Percentiles rank a stretch among this genome's conserved stretches.
phyloP scores from a whole-genome alignment of 2,113 vertebrate genomes.

The Microtus pennsylvanicus region DNA sequence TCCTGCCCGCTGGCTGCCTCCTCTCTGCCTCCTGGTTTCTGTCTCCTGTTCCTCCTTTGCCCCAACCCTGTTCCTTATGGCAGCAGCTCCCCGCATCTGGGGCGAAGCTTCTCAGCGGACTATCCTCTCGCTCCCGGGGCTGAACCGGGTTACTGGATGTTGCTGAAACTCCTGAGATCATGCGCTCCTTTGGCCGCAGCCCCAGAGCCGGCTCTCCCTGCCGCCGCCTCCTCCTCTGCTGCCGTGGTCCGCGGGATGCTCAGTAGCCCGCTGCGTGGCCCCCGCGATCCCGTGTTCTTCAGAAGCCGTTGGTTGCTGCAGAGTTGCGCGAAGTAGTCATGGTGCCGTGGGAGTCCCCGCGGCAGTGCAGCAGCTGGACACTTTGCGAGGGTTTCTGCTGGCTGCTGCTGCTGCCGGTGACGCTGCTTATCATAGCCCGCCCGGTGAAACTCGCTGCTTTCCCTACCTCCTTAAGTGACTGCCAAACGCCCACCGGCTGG shows the following conservation, averaged over 20 bases:
- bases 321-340: constrained; percentile 87
- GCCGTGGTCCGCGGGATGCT: constrained; percentile 79
- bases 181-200: constrained; percentile 68
- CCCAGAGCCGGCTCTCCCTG: constrained; percentile 55
- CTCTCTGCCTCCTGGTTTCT: background rate
- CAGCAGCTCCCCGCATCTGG: constrained; percentile 18
- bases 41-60: background rate
- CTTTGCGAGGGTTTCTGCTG: constrained; percentile 87
- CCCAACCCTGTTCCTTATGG: constrained; percentile 50
- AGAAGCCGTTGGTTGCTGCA: constrained; percentile 71
- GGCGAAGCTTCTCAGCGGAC: constrained; percentile 2
- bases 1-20: background rate
- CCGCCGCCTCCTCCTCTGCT: constrained; percentile 39
- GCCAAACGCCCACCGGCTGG: constrained; percentile 98
- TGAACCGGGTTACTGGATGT: constrained; percentile 75
- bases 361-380: constrained; percentile 87
- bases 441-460: constrained; percentile 95
- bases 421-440: constrained; percentile 85
- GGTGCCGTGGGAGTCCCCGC: constrained; percentile 86
- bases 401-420: constrained; percentile 85
- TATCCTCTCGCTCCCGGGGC: constrained; percentile 54
- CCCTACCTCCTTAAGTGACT: constrained; percentile 98
- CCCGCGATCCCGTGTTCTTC: constrained; percentile 59
- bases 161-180: constrained; percentile 77
- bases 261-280: constrained; percentile 70